phyloP scores from a whole-genome alignment of 2,797 vertebrate genomes.

The Pangasius sanitwongsei region DNA sequence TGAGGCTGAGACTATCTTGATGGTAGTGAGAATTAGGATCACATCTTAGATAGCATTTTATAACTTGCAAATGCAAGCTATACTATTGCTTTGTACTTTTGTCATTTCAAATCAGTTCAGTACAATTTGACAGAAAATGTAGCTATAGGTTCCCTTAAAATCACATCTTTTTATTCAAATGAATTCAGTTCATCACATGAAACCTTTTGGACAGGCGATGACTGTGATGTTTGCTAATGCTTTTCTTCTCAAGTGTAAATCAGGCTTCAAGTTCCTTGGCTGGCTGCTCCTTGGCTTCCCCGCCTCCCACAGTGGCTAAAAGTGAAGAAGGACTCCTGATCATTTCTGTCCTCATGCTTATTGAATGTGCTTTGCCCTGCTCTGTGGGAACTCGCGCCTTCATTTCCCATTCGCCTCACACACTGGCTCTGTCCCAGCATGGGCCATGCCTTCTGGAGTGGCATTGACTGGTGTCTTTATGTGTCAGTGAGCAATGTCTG shows the following conservation, averaged over 20 bases:
- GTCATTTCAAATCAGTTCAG: neutral
- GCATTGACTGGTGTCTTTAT: constrained; percentile 48
- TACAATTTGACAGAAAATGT: neutral
- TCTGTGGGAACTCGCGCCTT: constrained; percentile 38
- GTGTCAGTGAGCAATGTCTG: constrained; percentile 21
- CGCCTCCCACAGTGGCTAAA: neutral
- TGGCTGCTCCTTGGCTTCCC: neutral
- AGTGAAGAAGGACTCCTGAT: neutral
- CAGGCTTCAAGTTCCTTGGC: neutral
- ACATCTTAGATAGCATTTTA: neutral
- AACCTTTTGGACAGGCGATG: neutral
- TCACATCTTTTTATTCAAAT: neutral
- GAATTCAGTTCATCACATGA: neutral
- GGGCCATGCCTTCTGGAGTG: constrained; percentile 34
- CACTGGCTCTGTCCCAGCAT: constrained; percentile 40
- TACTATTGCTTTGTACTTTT: neutral
- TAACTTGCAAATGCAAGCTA: neutral
- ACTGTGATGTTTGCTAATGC: neutral
- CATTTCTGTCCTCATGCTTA: constrained; percentile 29
- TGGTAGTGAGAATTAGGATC: neutral
- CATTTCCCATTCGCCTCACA: constrained; percentile 51
- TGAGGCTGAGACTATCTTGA: neutral
- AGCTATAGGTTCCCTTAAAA: neutral
- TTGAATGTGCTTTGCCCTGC: constrained; percentile 35
- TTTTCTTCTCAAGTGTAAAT: constrained; percentile 1